Conservation (phyloP, 2,797 vertebrate genomes). For the Scarus forsteni region DNA sequence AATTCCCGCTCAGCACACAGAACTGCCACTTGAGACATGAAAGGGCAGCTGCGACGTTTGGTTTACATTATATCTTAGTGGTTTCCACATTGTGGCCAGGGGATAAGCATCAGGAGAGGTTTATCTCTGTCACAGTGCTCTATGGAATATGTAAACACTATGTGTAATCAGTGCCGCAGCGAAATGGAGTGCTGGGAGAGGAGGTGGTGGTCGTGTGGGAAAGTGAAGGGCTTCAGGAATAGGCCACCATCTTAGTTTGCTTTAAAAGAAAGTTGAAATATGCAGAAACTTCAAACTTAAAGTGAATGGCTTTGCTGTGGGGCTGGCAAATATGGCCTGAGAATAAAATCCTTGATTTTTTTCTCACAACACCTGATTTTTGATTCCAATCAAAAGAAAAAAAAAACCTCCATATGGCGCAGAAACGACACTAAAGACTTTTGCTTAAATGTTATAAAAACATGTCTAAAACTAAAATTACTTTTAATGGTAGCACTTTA, state of each 20-base stretch:
- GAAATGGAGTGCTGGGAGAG: conserved; percentile 55
- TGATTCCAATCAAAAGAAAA: no score
- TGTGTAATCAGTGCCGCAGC: conserved; percentile 77
- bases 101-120: conserved; percentile 85
- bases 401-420: no score
- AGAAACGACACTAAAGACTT: no score
- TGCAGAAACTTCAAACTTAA: conserved; percentile 7
- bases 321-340: neutral
- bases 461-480: no score
- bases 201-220: conserved; percentile 41
- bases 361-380: neutral
- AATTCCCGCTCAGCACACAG: conserved; percentile 67
- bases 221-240: conserved; percentile 66
- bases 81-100: conserved; percentile 82
- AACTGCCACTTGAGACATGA: conserved; percentile 83
- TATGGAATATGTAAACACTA: conserved; percentile 85
- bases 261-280: conserved; percentile 54
- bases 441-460: no score
- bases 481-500: no score
- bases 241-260: conserved; percentile 65
- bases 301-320: no score
- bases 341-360: neutral
- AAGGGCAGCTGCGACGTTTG: conserved; percentile 78
- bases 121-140: conserved; percentile 84
- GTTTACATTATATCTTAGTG: conserved; percentile 85